phyloP scores from a whole-genome alignment of 2,888 invertebrate species.

The Synanthedon myopaeformis region DNA sequence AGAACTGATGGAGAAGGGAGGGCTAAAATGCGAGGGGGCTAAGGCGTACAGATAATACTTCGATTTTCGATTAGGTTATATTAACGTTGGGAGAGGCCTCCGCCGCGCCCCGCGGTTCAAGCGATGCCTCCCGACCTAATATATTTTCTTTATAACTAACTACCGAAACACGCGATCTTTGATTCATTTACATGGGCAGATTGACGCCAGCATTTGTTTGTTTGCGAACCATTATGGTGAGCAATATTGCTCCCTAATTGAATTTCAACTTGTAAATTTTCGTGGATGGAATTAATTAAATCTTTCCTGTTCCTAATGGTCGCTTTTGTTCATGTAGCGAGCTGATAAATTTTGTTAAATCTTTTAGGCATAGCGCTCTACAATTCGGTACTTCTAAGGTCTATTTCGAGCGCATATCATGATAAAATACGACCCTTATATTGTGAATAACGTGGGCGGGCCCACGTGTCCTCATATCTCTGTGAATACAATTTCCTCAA shows the following conservation, averaged over 20 bases:
- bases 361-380: slow-evolving; percentile 35
- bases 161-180: slow-evolving; percentile 63
- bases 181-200: slow-evolving; percentile 55
- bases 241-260: slow-evolving; percentile 54
- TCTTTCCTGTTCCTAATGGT: slow-evolving; percentile 13
- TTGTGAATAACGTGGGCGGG: not conserved
- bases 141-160: slow-evolving; percentile 62
- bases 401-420: not conserved
- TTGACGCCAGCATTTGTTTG: slow-evolving; percentile 41
- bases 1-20: slow-evolving; percentile 9
- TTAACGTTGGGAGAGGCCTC: slow-evolving; percentile 55
- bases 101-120: slow-evolving; percentile 42
- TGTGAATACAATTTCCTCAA: no score
- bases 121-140: slow-evolving; percentile 49
- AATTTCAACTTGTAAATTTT: slow-evolving; percentile 57
- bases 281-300: slow-evolving; percentile 55
- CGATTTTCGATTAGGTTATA: slow-evolving; percentile 68
- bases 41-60: slow-evolving; percentile 55
- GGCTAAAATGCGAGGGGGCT: slow-evolving; percentile 23
- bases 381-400: not conserved
- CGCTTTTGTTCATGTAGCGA: slow-evolving; percentile 13
- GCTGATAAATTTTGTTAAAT: slow-evolving; percentile 43
- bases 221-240: slow-evolving; percentile 51
- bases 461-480: no score
- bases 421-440: not conserved